Evolutionary conservation across 2,888 invertebrate species (phyloP).

Genomic region (Pristionchus entomophagus): DNA sequence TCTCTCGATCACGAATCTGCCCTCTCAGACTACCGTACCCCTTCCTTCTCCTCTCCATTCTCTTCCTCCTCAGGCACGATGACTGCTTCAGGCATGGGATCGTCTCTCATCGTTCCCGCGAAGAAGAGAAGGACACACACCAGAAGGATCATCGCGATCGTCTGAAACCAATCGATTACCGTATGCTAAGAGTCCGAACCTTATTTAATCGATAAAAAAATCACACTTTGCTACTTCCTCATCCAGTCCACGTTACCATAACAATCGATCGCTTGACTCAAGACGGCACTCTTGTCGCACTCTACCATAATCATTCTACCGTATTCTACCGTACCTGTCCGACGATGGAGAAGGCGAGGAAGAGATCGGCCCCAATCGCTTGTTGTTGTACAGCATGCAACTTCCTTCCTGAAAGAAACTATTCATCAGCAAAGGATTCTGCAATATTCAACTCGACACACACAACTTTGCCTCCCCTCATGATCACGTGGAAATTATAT

Average conservation of each 20-base stretch:
- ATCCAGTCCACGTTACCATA: too few relatives aligned
- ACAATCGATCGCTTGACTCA: too few relatives aligned
- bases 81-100: conserved; percentile 50
- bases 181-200: neutral
- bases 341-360: conserved; percentile 84
- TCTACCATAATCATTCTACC: neutral
- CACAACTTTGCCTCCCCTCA: too few relatives aligned
- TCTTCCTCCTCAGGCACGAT: neutral
- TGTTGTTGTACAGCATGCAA: conserved; percentile 74
- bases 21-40: neutral
- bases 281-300: too few relatives aligned
- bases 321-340: conserved; percentile 79
- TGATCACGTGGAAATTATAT: neutral
- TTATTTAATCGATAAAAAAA: neutral
- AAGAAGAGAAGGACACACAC: conserved; percentile 70
- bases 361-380: conserved; percentile 72
- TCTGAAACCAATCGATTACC: conserved; percentile 53
- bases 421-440: too few relatives aligned
- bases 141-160: conserved; percentile 69
- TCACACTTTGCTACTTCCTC: too few relatives aligned
- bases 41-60: neutral
- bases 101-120: conserved; percentile 59
- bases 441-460: too few relatives aligned
- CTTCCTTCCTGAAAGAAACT: conserved; percentile 61
- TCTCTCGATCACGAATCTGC: neutral